phyloP scores from a whole-genome alignment of 2,113 vertebrate genomes.

The Donacobius atricapilla region DNA sequence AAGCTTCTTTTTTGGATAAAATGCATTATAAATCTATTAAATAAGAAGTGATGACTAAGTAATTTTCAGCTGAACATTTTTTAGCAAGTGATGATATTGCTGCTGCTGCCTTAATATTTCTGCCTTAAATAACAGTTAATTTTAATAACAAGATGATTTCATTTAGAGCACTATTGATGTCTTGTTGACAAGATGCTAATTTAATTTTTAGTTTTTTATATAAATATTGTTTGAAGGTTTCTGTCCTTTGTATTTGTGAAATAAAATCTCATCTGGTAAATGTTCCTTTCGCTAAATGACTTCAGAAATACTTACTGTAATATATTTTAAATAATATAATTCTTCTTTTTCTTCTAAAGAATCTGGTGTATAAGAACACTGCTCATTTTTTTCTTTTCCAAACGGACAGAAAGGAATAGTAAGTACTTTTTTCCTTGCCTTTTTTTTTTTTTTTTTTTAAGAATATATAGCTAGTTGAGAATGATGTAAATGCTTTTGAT shows the following conservation, averaged over 20 bases:
- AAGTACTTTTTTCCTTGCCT: slow-evolving; percentile 66
- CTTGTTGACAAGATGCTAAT: not conserved
- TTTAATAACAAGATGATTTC: not conserved
- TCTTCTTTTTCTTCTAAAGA: slow-evolving; percentile 71
- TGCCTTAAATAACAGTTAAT: not conserved
- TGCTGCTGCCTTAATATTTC: not conserved
- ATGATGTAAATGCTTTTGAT: not conserved
- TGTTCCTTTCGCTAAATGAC: not conserved
- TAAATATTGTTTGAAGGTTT: not conserved
- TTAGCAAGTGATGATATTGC: not conserved
- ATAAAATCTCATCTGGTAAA: not conserved
- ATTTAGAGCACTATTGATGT: not conserved
- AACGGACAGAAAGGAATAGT: slow-evolving; percentile 93
- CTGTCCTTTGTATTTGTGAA: not conserved
- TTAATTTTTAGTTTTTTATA: not conserved
- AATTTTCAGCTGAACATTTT: not conserved
- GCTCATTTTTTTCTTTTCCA: slow-evolving; percentile 88
- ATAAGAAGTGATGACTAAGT: not conserved
- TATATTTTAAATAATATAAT: not conserved
- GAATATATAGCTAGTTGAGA: not conserved
- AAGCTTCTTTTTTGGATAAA: not conserved
- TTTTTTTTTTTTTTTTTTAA: not conserved
- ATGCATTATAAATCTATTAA: not conserved
- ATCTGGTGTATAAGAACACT: slow-evolving; percentile 91
- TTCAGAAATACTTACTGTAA: not conserved